Percentiles rank a stretch among this genome's conserved stretches.
phyloP scores from a whole-genome alignment of 2,797 vertebrate species.

The Pseudocheirus occidentalis region DNA sequence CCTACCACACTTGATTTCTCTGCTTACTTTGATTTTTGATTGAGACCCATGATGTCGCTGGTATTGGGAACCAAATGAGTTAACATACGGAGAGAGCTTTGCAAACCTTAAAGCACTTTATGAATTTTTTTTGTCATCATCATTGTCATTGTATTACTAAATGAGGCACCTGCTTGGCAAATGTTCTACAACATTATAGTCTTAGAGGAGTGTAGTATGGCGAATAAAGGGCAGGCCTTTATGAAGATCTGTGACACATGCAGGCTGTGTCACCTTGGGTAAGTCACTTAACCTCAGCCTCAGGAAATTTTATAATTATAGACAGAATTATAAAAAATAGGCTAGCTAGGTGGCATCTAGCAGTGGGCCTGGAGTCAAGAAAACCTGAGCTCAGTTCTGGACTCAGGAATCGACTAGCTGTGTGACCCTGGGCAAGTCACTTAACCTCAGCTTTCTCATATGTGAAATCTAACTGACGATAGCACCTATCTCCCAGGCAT shows the following conservation, averaged over 20 bases:
- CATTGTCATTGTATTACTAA: not conserved
- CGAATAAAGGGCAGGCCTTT: not conserved
- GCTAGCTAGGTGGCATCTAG: not conserved
- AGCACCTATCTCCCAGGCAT: not conserved
- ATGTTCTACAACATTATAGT: not conserved
- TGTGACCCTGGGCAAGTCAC: not conserved
- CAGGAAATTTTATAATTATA: not conserved
- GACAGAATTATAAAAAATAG: not conserved
- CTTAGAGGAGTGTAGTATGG: not conserved
- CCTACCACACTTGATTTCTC: not conserved
- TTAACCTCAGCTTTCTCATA: not conserved
- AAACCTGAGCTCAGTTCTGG: not conserved
- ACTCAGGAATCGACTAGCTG: not conserved
- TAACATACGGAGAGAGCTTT: not conserved
- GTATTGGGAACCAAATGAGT: not conserved
- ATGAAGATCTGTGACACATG: not conserved
- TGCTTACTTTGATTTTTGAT: not conserved
- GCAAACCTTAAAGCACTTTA: not conserved
- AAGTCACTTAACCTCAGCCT: not conserved
- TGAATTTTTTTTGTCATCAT: too few relatives aligned
- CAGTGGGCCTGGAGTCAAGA: not conserved
- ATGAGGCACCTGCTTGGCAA: not conserved
- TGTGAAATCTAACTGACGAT: not conserved
- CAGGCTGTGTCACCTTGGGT: not conserved
- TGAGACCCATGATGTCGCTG: not conserved